phyloP scores from a whole-genome alignment of 2,888 invertebrate species.

The Heliconius charithonia region DNA sequence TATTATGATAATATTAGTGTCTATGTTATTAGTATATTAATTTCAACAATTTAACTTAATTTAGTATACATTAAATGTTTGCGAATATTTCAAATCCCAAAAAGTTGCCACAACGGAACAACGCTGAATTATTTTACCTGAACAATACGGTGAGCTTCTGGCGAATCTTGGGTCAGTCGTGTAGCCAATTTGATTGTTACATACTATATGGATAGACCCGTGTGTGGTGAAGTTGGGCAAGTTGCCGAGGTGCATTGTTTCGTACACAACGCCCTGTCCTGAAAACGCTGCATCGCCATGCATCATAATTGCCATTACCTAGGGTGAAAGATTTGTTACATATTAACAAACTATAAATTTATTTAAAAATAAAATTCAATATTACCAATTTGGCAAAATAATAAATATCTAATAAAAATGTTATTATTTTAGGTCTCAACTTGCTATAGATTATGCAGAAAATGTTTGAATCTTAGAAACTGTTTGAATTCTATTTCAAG shows the following conservation, averaged over 20 bases:
- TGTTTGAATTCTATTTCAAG: background rate
- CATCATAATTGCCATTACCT: slow-evolving; percentile 86
- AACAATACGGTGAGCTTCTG: slow-evolving; percentile 94
- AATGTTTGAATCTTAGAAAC: background rate
- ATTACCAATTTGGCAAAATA: background rate
- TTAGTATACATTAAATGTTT: too few relatives aligned
- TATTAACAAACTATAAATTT: background rate
- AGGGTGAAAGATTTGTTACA: background rate
- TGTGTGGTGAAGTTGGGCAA: slow-evolving; percentile 86
- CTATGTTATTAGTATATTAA: too few relatives aligned
- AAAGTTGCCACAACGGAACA: background rate
- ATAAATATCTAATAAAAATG: too few relatives aligned
- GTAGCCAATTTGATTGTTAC: slow-evolving; percentile 93
- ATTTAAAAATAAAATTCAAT: background rate
- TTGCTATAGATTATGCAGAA: background rate
- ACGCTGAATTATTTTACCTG: slow-evolving; percentile 67
- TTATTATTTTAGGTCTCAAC: background rate
- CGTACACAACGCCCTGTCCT: slow-evolving; percentile 88
- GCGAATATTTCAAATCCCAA: background rate
- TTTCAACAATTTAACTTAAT: too few relatives aligned
- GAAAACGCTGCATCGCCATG: slow-evolving; percentile 88
- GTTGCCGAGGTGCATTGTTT: slow-evolving; percentile 85
- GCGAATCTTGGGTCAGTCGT: slow-evolving; percentile 95
- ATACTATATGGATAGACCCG: slow-evolving; percentile 86
- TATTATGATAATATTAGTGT: too few relatives aligned